Conservation (phyloP, 92 coral and sea anemone species). For the Heliopora coerulea region DNA sequence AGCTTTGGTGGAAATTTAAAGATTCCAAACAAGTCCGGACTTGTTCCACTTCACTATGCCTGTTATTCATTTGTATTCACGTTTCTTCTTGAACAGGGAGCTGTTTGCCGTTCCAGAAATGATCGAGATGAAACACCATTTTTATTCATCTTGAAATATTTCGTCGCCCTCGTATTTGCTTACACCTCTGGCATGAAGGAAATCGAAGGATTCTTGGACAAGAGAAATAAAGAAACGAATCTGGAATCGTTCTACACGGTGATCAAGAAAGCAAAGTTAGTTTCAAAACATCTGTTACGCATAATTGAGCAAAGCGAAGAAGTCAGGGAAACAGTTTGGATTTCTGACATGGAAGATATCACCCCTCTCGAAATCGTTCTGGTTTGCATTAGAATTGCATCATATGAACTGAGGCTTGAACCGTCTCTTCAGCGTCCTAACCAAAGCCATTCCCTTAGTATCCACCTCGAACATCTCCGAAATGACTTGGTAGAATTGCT, state of each 20-base stretch:
- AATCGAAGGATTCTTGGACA: not conserved
- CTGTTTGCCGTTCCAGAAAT: conserved; percentile 29
- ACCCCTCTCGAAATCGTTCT: not conserved
- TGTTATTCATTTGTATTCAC: not conserved
- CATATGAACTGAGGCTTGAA: not conserved
- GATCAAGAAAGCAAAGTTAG: not conserved
- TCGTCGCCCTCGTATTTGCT: conserved; percentile 3
- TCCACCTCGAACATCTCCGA: not conserved
- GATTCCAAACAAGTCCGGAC: conserved; percentile 43
- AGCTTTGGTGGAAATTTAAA: conserved; percentile 23
- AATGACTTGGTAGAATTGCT: conserved; percentile 6
- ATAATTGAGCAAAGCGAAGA: conserved; percentile 1
- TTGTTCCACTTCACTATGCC: conserved; percentile 57
- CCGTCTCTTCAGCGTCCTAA: too few relatives aligned
- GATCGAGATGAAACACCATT: conserved; percentile 50
- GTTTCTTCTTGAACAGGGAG: conserved; percentile 33
- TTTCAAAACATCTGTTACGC: not conserved
- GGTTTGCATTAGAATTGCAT: conserved; percentile 14
- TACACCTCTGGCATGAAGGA: not conserved
- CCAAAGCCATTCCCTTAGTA: not conserved
- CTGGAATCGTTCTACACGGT: not conserved
- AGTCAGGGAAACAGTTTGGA: conserved; percentile 24
- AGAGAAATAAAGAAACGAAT: not conserved
- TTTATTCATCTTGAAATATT: conserved; percentile 35
- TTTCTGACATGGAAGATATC: conserved; percentile 23